Evolutionary conservation across 1,140 invertebrate species (phyloP), one percentile per base, ranked within the genome.

Genomic region (Sarcophaga bullata): DNA sequence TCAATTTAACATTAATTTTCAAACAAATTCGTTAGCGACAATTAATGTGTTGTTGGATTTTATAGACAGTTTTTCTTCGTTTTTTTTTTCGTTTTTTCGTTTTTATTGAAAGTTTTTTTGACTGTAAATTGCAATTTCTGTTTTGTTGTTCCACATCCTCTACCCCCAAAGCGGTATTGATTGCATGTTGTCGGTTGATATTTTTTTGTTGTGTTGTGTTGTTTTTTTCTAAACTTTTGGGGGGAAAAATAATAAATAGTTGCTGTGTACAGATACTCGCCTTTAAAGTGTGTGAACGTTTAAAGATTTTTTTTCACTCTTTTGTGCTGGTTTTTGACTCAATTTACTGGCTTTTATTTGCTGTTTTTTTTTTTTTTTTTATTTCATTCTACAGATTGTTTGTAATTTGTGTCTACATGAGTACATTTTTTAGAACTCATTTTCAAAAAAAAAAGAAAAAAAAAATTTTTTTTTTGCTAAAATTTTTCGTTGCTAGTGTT

Each of bases 371-470:
- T 37, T 37, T 37, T 37, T 37, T 2, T 37, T 37, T 37, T 37
- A 37, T 37, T 37, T 37, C 25, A 37, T 37, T 37, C 25, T 37
- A 37, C 4, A 4, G 25, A 37, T 37, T 68, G 17, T 68, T 68
- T 68, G 62, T 68, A 68, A 68, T 68, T 68, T 68, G 62, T 68
- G 62, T 68, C 62, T 68, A 68, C 62, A 68, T 68, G 62, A 68
- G 19, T 68, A 68, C n/a, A 19, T 68, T 68, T 68, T 68, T 68
- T 68, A 68, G 62, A 68, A n/a, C 62, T 68, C n/a, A 68, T 68
- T 68, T 68, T 68, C 19, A 8, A 52, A 10, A 52, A 10, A 9
- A 7, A 19, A 7, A 19, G 8, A 68, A 17, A 62, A n/a, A n/a
- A n/a, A n/a, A n/a, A n/a, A n/a, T n/a, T n/a, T 37, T 37, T 37